Evolutionary conservation across 2,113 vertebrate genomes (phyloP).

Genomic region (Xiphophorus maculatus): DNA sequence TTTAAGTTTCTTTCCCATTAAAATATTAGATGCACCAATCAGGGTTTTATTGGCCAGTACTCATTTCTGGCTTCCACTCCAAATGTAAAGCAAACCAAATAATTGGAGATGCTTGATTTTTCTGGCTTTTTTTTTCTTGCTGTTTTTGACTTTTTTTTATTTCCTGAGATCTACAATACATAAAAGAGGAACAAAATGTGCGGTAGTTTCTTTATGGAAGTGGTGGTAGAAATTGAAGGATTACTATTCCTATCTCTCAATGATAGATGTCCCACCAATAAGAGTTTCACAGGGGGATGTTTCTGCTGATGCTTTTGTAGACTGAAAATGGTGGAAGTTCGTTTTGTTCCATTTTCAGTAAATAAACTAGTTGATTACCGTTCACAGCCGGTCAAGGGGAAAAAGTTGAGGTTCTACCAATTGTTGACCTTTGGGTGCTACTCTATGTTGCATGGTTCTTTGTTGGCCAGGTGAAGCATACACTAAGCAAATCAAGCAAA

Average conservation of each 20-base stretch:
- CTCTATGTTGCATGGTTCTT: background rate
- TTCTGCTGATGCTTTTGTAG: background rate
- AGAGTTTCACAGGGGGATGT: background rate
- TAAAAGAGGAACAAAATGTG: no score
- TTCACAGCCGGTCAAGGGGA: background rate
- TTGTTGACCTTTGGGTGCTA: background rate
- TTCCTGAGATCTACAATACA: background rate
- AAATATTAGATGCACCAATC: no score
- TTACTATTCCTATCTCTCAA: background rate
- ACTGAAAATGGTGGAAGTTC: background rate
- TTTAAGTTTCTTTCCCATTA: no score
- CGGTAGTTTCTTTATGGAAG: background rate
- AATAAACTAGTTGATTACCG: background rate
- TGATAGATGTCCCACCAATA: background rate
- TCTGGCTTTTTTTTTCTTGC: no score
- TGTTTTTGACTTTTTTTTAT: no score
- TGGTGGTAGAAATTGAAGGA: background rate
- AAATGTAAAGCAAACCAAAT: no score
- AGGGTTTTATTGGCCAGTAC: no score
- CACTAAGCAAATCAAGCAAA: conserved; percentile 31
- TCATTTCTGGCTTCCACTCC: no score
- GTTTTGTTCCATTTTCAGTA: background rate
- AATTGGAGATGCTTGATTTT: no score
- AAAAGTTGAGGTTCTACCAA: background rate
- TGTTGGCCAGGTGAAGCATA: conserved; percentile 66